Percentiles rank a stretch among this genome's conserved stretches.
phyloP scores from a whole-genome alignment of 1,140 invertebrate genomes.

The Tetramorium alpestre region DNA sequence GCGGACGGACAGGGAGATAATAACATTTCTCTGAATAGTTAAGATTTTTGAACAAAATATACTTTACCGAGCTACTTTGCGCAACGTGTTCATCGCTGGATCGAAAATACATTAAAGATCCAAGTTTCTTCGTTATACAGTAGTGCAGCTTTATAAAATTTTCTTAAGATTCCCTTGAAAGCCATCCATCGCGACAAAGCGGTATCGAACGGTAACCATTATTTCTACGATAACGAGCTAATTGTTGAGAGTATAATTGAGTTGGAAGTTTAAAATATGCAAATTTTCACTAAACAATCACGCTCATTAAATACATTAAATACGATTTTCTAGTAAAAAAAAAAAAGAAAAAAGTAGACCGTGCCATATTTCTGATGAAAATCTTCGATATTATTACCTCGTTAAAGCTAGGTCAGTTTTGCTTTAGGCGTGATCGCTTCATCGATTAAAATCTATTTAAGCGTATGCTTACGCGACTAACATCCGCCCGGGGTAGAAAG shows the following conservation, averaged over 20 bases:
- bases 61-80: constrained; percentile 21
- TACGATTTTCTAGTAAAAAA: neutral
- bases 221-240: neutral
- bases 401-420: constrained; percentile 32
- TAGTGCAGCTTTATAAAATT: constrained; percentile 22
- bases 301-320: neutral
- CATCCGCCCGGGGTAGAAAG: constrained; percentile 39
- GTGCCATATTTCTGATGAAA: neutral
- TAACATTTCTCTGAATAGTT: constrained; percentile 2
- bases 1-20: neutral
- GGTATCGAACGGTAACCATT: neutral
- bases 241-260: constrained; percentile 20
- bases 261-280: neutral
- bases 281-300: neutral
- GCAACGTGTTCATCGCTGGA: constrained; percentile 3
- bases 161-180: neutral
- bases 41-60: constrained; percentile 18
- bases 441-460: constrained; percentile 57
- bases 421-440: constrained; percentile 33
- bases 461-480: constrained; percentile 33
- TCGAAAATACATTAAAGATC: constrained; percentile 4
- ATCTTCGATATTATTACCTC: constrained; percentile 40
- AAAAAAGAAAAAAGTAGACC: neutral
- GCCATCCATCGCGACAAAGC: constrained; percentile 6
- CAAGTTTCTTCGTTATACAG: constrained; percentile 30